Evolutionary conservation across 2,797 vertebrate genomes (phyloP).

Genomic region (Limosa lapponica): DNA sequence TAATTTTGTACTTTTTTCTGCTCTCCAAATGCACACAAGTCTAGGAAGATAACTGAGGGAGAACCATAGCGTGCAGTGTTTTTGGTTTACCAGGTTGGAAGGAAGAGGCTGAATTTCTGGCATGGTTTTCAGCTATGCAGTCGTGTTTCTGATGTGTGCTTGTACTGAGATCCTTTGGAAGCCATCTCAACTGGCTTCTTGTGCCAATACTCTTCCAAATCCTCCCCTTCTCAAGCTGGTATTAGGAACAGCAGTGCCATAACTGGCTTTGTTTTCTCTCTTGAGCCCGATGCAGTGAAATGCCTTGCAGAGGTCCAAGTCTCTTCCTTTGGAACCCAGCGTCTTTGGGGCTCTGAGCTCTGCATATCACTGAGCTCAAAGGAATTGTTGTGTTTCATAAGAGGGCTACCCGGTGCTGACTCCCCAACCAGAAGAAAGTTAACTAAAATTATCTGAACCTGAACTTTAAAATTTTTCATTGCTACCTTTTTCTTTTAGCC

Average conservation of each 20-base stretch:
- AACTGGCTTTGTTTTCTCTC: background rate
- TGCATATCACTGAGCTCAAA: background rate
- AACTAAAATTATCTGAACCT: background rate
- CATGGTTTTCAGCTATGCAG: background rate
- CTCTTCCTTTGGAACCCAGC: rapidly evolving
- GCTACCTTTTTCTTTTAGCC: background rate
- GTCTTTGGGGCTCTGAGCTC: background rate
- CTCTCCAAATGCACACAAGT: background rate
- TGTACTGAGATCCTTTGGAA: background rate
- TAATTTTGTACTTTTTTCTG: background rate
- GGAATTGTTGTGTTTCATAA: background rate
- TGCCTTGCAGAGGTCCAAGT: background rate
- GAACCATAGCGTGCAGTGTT: rapidly evolving
- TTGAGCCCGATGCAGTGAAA: background rate
- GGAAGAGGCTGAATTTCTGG: background rate
- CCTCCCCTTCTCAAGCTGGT: background rate
- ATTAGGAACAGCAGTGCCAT: background rate
- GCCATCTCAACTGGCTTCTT: background rate
- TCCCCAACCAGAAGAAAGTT: background rate
- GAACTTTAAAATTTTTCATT: background rate
- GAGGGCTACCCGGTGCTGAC: background rate
- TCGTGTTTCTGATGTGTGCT: background rate
- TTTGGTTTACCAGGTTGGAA: background rate
- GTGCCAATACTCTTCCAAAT: background rate
- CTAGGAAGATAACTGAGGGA: background rate